Evolutionary conservation across 1,140 invertebrate species (phyloP).

Genomic region (Trichomalopsis sarcophagae): DNA sequence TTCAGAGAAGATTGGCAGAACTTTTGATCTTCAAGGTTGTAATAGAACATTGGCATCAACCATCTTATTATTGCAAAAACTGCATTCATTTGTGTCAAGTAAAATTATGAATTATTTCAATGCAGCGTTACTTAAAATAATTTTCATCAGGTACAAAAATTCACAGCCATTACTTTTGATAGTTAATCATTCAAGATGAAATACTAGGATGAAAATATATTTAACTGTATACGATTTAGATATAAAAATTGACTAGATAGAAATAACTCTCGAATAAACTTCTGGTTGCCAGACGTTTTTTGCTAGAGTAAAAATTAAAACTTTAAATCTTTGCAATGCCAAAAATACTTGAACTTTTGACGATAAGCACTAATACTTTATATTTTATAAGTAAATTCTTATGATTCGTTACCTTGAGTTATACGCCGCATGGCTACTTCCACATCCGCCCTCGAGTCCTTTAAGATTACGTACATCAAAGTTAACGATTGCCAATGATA

Average conservation of each 20-base stretch:
- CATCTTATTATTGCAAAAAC: neutral
- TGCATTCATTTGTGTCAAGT: neutral
- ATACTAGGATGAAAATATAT: neutral
- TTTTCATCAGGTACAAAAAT: neutral
- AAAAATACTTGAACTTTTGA: slow-evolving; percentile 33
- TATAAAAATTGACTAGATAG: neutral
- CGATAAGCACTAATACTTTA: neutral
- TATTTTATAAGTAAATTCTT: slow-evolving; percentile 4
- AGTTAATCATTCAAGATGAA: slow-evolving; percentile 10
- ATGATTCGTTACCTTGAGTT: slow-evolving; percentile 78
- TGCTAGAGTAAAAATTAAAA: slow-evolving; percentile 39
- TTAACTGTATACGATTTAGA: slow-evolving; percentile 18
- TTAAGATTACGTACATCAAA: slow-evolving; percentile 82
- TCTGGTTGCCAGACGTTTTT: slow-evolving; percentile 16
- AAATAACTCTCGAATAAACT: slow-evolving; percentile 10
- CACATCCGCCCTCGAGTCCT: slow-evolving; percentile 80
- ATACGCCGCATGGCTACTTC: slow-evolving; percentile 82
- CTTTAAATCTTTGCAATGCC: neutral
- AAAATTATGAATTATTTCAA: neutral
- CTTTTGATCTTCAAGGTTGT: slow-evolving; percentile 18
- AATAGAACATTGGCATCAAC: neutral
- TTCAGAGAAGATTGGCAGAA: slow-evolving; percentile 11
- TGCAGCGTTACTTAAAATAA: neutral
- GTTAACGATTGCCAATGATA: slow-evolving; percentile 85
- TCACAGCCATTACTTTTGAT: slow-evolving; percentile 4